Conservation (phyloP, 2,797 vertebrate species). For the Anabas testudineus region DNA sequence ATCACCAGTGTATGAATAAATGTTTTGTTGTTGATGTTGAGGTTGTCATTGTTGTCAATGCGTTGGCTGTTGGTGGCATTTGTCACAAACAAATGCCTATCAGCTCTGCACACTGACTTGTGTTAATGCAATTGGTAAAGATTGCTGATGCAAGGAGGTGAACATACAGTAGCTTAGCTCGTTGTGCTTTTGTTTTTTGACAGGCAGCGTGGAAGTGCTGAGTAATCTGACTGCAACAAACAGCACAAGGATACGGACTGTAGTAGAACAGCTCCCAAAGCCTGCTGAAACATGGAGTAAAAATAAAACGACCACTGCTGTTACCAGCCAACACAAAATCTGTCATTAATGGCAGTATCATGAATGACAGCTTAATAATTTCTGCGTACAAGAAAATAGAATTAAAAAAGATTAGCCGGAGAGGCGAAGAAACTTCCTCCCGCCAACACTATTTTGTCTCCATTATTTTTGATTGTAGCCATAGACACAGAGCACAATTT, state of each 20-base stretch:
- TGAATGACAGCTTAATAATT: constrained; percentile 42
- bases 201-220: constrained; percentile 73
- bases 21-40: constrained; percentile 57
- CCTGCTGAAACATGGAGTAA: constrained; percentile 36
- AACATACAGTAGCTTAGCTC: constrained; percentile 62
- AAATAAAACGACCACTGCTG: constrained; percentile 49
- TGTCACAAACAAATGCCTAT: constrained; percentile 59
- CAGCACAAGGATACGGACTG: constrained; percentile 48
- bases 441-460: constrained; percentile 22
- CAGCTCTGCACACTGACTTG: constrained; percentile 44
- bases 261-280: constrained; percentile 35
- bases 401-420: constrained; percentile 41
- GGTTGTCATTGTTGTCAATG: constrained; percentile 58
- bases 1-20: constrained; percentile 48
- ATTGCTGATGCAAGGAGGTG: constrained; percentile 65
- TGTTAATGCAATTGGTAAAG: constrained; percentile 65
- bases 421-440: constrained; percentile 35
- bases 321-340: constrained; percentile 50
- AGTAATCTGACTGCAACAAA: constrained; percentile 76
- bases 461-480: constrained; percentile 38
- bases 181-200: constrained; percentile 64
- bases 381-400: constrained; percentile 41
- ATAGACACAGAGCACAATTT: constrained; percentile 34
- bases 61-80: constrained; percentile 26
- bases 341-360: constrained; percentile 12